A percentile compares a stretch with the other conserved stretches of the same genome.
phyloP scores from a whole-genome alignment of 2,797 vertebrate species.

The Tangara arthus region DNA sequence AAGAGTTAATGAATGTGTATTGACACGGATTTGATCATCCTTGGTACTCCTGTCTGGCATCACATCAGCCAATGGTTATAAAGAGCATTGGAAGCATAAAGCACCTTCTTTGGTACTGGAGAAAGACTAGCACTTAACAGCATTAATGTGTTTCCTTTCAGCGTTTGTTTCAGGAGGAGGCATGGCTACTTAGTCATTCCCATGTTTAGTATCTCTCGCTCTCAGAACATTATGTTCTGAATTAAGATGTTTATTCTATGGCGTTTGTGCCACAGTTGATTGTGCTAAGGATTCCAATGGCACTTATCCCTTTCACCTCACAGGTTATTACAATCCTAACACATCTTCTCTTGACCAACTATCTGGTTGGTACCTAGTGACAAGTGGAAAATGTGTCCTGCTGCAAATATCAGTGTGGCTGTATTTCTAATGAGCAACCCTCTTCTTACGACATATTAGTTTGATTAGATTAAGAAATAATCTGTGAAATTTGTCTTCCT shows the following conservation, averaged over 20 bases:
- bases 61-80: neutral
- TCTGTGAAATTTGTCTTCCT: neutral
- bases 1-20: neutral
- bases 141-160: neutral
- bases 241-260: neutral
- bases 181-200: neutral
- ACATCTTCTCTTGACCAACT: neutral
- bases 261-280: neutral
- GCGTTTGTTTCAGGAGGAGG: neutral
- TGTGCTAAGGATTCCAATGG: neutral
- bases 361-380: neutral
- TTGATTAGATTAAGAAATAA: neutral
- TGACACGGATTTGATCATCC: neutral
- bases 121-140: neutral
- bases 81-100: neutral
- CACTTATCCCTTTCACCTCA: neutral
- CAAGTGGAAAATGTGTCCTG: neutral
- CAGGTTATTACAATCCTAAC: neutral
- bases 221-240: neutral
- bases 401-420: neutral
- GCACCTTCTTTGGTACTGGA: neutral
- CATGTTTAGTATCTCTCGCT: neutral
- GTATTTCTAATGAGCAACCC: neutral
- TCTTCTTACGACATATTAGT: neutral
- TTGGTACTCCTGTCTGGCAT: neutral